Conservation (phyloP, 2,888 invertebrate species). For the Eilema caniola region DNA sequence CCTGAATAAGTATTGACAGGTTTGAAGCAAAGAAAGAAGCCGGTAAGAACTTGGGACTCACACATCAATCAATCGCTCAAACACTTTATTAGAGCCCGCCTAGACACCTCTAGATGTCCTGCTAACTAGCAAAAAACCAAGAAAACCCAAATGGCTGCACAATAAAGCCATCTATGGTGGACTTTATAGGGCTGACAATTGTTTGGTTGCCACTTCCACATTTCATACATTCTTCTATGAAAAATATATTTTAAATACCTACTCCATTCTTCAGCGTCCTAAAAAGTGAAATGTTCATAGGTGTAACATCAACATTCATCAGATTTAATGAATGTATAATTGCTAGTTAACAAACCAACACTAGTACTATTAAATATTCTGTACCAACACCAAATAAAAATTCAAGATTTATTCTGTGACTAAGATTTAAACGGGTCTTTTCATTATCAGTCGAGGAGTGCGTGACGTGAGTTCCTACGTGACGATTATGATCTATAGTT, state of each 20-base stretch:
- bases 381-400: neutral
- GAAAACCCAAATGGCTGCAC: neutral
- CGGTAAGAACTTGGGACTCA: neutral
- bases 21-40: neutral
- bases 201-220: neutral
- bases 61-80: neutral
- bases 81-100: neutral
- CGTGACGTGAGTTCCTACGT: neutral
- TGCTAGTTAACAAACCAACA: conserved; percentile 5
- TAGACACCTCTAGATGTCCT: neutral
- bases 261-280: neutral
- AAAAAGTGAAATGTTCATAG: conserved; percentile 1
- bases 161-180: neutral
- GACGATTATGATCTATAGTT: conserved; percentile 4
- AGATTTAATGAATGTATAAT: conserved; percentile 3
- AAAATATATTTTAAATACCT: neutral
- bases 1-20: neutral
- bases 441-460: neutral
- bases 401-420: conserved; percentile 3
- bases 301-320: conserved; percentile 3
- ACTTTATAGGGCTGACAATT: neutral
- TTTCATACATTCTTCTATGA: neutral
- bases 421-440: neutral
- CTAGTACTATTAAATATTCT: neutral
- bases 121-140: neutral